Evolutionary conservation across 2,888 invertebrate species (phyloP), one percentile per base, ranked within the genome.

Genomic region (Pristionchus exspectatus): DNA sequence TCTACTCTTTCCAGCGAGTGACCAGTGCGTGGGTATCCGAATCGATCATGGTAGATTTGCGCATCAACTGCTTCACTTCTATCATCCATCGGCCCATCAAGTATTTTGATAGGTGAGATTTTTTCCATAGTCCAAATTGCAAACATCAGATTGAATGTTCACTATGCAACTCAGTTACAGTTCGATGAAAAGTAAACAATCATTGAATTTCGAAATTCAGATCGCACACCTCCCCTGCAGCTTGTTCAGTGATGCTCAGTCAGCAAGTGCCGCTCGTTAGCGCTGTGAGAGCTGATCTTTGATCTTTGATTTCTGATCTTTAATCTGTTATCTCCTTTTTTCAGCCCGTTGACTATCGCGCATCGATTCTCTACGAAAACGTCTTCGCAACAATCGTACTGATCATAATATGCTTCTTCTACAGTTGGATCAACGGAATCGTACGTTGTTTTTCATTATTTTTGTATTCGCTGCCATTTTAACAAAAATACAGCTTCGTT

Each of bases 301-400:
- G 38, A 50, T 50, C 44, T 50, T 50, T 50, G 12, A 50, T 50
- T 50, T 3, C 12, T 50, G 44, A 50, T 50, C 30, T 50, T 50
- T 50, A 12, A 50, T 50, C 44, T 50, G 2, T 38, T 38, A 44
- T 66, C 10, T 24, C 12, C 44, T 50, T 9, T 10, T 4, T 87
- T 2, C 72, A 87, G 87, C 77, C 74, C 9, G n/a, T 88, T 12
- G 88, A 88, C 77, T 88, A 88, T 30, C 88, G 88, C 10, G 88
- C 56, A 0, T 74, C 88, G 16, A 30, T 88, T 12, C 21, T 77
- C 12, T 77, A 77, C 74, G 88, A 88, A 38, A 88, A 88, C n/a
- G 38, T 21, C 10, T 74, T 77, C 16, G 77, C 88, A 1, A 27
- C 88, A 3, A 38, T 87, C 50, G 44, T 14, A 30, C 21, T 87